These are phyloP conservation scores for Polymixis lichenea DNA, from an alignment of 2,888 invertebrate species.

Conservation along the genomic window DNA sequence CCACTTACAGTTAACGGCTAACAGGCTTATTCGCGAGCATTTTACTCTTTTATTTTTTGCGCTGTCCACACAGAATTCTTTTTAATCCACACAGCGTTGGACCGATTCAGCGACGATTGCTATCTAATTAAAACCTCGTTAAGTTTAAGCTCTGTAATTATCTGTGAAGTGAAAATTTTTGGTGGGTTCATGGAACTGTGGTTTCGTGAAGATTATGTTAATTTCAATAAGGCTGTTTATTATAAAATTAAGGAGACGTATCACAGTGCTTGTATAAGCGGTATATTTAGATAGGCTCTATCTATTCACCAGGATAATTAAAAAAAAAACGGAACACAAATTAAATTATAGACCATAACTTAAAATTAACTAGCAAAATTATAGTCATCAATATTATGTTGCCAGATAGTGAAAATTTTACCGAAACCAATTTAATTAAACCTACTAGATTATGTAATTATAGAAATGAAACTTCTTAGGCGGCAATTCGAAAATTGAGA, in stretches of 20 bases:
- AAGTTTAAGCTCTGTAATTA: constrained; percentile 60
- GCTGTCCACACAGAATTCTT: constrained; percentile 55
- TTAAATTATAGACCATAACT: not conserved
- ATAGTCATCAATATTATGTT: not conserved
- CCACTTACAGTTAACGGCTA: constrained; percentile 41
- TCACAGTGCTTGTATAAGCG: not conserved
- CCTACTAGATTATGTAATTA: no score
- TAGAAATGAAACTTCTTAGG: not conserved
- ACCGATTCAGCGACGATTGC: constrained; percentile 50
- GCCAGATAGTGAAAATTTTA: not conserved
- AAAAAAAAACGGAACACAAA: not conserved
- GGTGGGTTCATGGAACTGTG: constrained; percentile 2
- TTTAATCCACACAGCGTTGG: constrained; percentile 54
- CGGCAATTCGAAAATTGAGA: not conserved
- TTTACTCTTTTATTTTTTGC: constrained; percentile 44
- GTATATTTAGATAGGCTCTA: not conserved
- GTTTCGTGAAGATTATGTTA: not conserved
- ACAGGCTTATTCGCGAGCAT: constrained; percentile 37
- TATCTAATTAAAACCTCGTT: constrained; percentile 66
- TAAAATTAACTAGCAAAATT: not conserved
- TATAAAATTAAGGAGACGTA: not conserved
- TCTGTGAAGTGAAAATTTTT: constrained; percentile 34
- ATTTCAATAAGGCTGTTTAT: not conserved
- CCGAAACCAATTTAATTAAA: not conserved
- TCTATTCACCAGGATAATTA: not conserved